phyloP scores from a whole-genome alignment of 2,797 vertebrate genomes.

The Xiphophorus birchmanni region DNA sequence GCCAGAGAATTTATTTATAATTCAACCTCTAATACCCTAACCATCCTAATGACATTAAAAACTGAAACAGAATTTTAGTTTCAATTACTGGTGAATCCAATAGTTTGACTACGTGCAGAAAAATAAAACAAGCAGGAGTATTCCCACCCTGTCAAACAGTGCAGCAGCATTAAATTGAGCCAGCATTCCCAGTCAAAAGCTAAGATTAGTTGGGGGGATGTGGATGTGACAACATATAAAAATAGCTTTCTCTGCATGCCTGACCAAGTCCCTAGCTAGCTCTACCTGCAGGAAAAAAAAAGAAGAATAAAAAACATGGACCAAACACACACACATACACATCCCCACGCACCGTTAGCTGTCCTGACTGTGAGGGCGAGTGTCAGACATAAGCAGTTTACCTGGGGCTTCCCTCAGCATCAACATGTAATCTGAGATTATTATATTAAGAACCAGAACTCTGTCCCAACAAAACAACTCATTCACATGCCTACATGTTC shows the following conservation, averaged over 20 bases:
- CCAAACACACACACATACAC: neutral
- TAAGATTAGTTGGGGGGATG: slow-evolving; percentile 60
- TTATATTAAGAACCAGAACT: slow-evolving; percentile 4
- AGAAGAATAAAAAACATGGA: neutral
- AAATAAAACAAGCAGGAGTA: slow-evolving; percentile 18
- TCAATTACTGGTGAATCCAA: slow-evolving; percentile 20
- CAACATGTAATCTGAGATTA: slow-evolving; percentile 1
- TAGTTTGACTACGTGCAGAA: neutral
- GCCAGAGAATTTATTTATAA: slow-evolving; percentile 57
- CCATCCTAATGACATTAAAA: slow-evolving; percentile 32
- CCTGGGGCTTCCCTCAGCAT: slow-evolving; percentile 15
- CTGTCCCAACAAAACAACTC: neutral
- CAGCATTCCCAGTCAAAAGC: slow-evolving; percentile 45
- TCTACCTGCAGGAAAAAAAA: slow-evolving; percentile 40
- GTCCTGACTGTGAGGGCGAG: slow-evolving; percentile 21
- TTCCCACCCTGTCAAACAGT: slow-evolving; percentile 13
- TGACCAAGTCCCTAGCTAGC: slow-evolving; percentile 39
- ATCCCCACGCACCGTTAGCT: neutral
- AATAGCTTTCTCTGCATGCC: slow-evolving; percentile 64
- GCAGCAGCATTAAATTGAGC: slow-evolving; percentile 44
- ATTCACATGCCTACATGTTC: neutral
- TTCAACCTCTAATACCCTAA: slow-evolving; percentile 52
- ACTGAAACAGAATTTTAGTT: slow-evolving; percentile 22
- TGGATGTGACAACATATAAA: slow-evolving; percentile 63
- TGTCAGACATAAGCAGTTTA: slow-evolving; percentile 10